Percentiles rank a stretch among this genome's conserved stretches.
Evolutionary conservation across 2,888 invertebrate genomes (phyloP).

Genomic region (Entomobrya multifasciata): DNA sequence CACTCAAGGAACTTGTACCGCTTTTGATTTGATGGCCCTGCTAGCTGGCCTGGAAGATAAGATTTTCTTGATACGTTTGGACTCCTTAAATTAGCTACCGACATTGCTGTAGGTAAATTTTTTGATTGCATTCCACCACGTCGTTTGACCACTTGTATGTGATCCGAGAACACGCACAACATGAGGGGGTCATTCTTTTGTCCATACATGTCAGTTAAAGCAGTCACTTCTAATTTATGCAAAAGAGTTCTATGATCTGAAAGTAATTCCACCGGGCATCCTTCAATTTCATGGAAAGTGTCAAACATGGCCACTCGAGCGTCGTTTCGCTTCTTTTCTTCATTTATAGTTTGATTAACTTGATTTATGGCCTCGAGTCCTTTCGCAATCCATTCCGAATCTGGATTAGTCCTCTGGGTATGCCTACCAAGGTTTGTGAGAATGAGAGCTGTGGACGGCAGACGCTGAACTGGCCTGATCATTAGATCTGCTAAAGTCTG

Average conservation of each 20-base stretch:
- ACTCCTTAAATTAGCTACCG: slow-evolving; percentile 78
- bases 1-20: slow-evolving; percentile 95
- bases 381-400: slow-evolving; percentile 82
- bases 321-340: slow-evolving; percentile 98
- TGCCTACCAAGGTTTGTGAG: slow-evolving; percentile 97
- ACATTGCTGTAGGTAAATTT: slow-evolving; percentile 71
- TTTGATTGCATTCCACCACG: slow-evolving; percentile 70
- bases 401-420: slow-evolving; percentile 93
- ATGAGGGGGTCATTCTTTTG: slow-evolving; percentile 77
- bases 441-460: slow-evolving; percentile 97
- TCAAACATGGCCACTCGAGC: slow-evolving; percentile 97
- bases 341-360: slow-evolving; percentile 98
- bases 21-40: slow-evolving; percentile 82
- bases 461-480: slow-evolving; percentile 97
- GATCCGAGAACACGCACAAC: slow-evolving; percentile 77
- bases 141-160: slow-evolving; percentile 78
- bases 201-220: slow-evolving; percentile 76
- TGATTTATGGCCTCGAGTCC: slow-evolving; percentile 78
- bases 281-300: slow-evolving; percentile 98
- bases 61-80: slow-evolving; percentile 78
- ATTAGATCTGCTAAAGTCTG: slow-evolving; percentile 97
- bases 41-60: slow-evolving; percentile 70
- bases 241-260: slow-evolving; percentile 78
- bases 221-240: slow-evolving; percentile 76
- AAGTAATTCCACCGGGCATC: slow-evolving; percentile 72